These are phyloP conservation scores for Ptilodon capucinus DNA, from an alignment of 2,888 invertebrate genomes.

Conservation along the genomic window DNA sequence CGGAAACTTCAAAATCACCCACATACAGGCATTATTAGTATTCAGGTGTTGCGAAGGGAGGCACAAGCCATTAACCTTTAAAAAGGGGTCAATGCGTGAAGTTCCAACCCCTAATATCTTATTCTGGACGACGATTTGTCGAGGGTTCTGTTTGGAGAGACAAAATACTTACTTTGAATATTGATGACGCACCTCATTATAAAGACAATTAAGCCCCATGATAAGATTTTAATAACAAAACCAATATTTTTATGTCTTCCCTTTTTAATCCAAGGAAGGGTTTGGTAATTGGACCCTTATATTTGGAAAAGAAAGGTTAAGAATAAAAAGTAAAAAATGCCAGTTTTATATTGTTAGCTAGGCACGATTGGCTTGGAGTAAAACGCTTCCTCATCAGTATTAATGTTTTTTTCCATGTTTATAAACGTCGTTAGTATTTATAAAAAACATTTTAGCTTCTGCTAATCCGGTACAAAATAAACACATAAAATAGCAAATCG, in stretches of 20 bases:
- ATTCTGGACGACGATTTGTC: conserved; percentile 69
- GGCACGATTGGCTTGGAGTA: no score
- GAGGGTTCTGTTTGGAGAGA: conserved; percentile 57
- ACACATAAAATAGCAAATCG: conserved; percentile 32
- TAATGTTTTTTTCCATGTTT: no score
- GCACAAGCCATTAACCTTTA: conserved; percentile 76
- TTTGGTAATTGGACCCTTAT: neutral
- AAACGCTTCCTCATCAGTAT: no score
- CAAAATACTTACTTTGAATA: conserved; percentile 71
- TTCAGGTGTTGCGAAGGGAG: conserved; percentile 64
- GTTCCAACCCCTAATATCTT: conserved; percentile 76
- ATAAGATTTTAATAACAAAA: conserved; percentile 41
- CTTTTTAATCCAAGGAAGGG: neutral
- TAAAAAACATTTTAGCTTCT: neutral
- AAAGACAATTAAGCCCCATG: conserved; percentile 52
- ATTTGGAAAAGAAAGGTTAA: neutral
- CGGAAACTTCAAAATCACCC: conserved; percentile 36
- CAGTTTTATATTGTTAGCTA: no score
- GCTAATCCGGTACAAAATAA: conserved; percentile 7
- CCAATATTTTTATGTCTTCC: neutral
- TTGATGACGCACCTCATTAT: conserved; percentile 61
- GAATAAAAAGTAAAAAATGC: neutral
- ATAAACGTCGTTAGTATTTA: no score
- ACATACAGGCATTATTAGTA: conserved; percentile 57
- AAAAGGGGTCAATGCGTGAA: conserved; percentile 80